A percentile compares a stretch with the other conserved stretches of the same genome.
These are phyloP conservation scores for Rhopalosiphum maidis DNA, from an alignment of 1,140 invertebrate genomes.

Conservation along the genomic window DNA sequence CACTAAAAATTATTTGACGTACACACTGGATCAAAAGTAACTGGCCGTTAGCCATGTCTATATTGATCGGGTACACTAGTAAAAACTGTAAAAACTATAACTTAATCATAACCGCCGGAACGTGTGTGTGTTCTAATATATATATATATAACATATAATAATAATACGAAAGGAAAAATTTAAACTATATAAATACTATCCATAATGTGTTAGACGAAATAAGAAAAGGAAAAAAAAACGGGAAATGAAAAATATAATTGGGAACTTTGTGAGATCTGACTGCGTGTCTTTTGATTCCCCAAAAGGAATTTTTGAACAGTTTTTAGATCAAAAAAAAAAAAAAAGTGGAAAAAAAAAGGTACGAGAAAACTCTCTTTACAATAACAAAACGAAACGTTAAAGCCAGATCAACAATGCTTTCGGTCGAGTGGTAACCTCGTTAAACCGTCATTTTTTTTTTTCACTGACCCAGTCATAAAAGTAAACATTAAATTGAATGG, in stretches of 20 bases:
- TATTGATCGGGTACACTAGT: background rate
- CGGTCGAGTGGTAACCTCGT: background rate
- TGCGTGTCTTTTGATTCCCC: background rate
- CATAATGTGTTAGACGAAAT: background rate
- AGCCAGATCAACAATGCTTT: slow-evolving; percentile 11
- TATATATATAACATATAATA: background rate
- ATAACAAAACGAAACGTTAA: slow-evolving; percentile 33
- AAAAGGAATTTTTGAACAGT: slow-evolving; percentile 26
- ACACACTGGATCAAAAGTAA: background rate
- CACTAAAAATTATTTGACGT: background rate
- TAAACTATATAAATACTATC: background rate
- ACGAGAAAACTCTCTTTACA: slow-evolving; percentile 9
- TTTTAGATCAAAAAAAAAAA: background rate
- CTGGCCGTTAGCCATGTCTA: no score
- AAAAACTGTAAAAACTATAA: background rate
- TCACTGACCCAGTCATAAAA: background rate
- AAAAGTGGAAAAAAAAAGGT: background rate
- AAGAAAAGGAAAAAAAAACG: background rate
- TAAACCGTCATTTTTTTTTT: background rate
- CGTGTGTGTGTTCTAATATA: background rate
- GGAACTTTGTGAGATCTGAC: background rate
- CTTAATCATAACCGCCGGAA: background rate
- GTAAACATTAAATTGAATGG: slow-evolving; percentile 17
- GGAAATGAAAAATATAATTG: background rate
- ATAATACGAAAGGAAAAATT: background rate